Evolutionary conservation across 2,113 vertebrate species (phyloP), one percentile per base, ranked within the genome.

Genomic region (Amphilophus citrinellus): DNA sequence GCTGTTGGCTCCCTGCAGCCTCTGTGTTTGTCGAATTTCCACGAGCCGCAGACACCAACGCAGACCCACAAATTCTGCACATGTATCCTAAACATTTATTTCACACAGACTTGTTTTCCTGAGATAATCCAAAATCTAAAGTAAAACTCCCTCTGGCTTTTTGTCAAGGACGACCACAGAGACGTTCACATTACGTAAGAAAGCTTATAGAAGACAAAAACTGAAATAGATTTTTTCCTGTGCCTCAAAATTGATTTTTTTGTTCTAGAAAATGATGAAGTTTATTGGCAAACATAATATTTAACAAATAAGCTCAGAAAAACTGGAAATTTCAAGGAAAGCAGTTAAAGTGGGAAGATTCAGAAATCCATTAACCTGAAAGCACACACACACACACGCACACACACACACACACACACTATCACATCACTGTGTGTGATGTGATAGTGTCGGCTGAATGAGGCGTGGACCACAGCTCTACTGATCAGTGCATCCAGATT

Each of bases 1-100:
- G 42, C 13, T 60, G 22, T 7, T 27, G 58, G 13, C 11, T 47
- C 65, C 66, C 44, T 0, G 2, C 30, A 30, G 42, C 24, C 44
- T 30, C 44, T 50, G 0, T 50, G 15, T 50, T 30, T 50, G 50
- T 2, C 4, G 5, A 30, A 10, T 20, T 50, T 0, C 0, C 44
- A 71, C 42, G 20, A 30, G 44, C 24, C 24, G 66, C 66, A 50
- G 42, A 44, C 24, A 20, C 66, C 24, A 50, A 30, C 6, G 15
- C 65, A 71, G 42, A 71, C 50, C 24, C 42, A 50, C 65, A 30
- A 50, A 20, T 20, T 71, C 9, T 50, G 65, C 42, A 71, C 47
- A 24, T 24, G 9, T 20, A 71, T 68, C 42, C 44, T 68, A 11
- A 68, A 47, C 39, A 47, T 47, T 39, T 65, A 50, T 50, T 50